phyloP scores from a whole-genome alignment of 2,797 vertebrate genomes.

The Darevskia nairensis region DNA sequence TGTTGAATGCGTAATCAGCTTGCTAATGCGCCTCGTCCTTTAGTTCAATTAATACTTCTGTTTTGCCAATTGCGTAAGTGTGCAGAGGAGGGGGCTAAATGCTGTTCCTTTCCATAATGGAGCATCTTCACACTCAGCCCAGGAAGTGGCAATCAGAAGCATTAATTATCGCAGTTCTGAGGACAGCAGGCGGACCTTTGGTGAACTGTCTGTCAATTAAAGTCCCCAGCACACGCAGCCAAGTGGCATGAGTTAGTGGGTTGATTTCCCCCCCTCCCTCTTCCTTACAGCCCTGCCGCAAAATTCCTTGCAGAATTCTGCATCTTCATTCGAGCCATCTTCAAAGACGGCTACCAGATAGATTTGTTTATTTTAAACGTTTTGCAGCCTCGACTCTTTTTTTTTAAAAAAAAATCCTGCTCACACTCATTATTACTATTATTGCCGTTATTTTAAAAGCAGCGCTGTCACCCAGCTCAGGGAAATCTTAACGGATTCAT shows the following conservation, averaged over 20 bases:
- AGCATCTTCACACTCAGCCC: accelerated
- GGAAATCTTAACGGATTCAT: too few relatives aligned
- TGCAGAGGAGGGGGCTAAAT: background rate
- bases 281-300: background rate
- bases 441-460: too few relatives aligned
- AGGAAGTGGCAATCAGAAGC: background rate
- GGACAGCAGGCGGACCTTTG: background rate
- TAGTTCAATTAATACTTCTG: background rate
- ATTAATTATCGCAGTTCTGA: background rate
- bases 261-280: background rate
- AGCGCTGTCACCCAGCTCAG: too few relatives aligned
- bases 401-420: too few relatives aligned
- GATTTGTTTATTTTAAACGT: background rate
- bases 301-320: background rate
- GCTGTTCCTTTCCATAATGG: background rate
- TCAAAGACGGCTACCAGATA: background rate
- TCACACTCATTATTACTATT: too few relatives aligned
- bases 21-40: background rate
- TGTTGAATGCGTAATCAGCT: background rate
- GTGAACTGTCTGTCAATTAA: background rate
- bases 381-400: background rate
- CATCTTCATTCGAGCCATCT: background rate
- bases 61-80: background rate
- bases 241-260: background rate
- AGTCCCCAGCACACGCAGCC: accelerated